Percentiles rank a stretch among this genome's conserved stretches.
These are phyloP conservation scores for Dorcus hopei DNA, from an alignment of 2,888 invertebrate species.

Conservation along the genomic window DNA sequence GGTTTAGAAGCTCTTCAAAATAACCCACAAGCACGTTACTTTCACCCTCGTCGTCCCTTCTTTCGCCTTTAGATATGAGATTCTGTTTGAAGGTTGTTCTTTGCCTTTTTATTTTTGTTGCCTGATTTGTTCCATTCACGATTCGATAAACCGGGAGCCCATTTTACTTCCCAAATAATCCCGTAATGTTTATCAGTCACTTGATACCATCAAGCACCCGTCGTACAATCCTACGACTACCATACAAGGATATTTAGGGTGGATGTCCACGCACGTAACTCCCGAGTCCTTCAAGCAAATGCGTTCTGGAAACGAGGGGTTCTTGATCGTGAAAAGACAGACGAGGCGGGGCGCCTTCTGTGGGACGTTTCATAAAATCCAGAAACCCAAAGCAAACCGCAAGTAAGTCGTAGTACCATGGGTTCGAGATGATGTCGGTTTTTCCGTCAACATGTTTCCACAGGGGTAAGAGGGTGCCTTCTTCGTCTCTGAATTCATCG, in stretches of 20 bases:
- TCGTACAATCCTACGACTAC: no score
- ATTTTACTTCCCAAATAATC: no score
- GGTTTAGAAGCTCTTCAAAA: no score
- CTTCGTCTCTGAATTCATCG: conserved; percentile 88
- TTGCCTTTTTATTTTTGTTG: no score
- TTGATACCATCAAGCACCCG: no score
- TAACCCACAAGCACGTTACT: no score
- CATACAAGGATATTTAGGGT: conserved; percentile 75
- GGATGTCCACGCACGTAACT: conserved; percentile 86
- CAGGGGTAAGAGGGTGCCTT: conserved; percentile 88
- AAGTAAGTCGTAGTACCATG: conserved; percentile 85
- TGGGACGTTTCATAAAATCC: conserved; percentile 78
- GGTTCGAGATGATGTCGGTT: conserved; percentile 84
- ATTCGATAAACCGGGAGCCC: no score
- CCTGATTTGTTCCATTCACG: no score
- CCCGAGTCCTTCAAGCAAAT: conserved; percentile 79
- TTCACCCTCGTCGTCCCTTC: no score
- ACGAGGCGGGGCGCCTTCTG: conserved; percentile 79
- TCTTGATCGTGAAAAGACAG: conserved; percentile 87
- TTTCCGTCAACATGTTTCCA: conserved; percentile 90
- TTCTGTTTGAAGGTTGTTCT: no score
- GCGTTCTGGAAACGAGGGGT: conserved; percentile 91
- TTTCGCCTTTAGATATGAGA: no score
- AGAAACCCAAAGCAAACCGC: conserved; percentile 88
- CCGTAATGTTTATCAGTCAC: no score